phyloP scores from a whole-genome alignment of 2,797 vertebrate species.

The Sebastiscus tertius region DNA sequence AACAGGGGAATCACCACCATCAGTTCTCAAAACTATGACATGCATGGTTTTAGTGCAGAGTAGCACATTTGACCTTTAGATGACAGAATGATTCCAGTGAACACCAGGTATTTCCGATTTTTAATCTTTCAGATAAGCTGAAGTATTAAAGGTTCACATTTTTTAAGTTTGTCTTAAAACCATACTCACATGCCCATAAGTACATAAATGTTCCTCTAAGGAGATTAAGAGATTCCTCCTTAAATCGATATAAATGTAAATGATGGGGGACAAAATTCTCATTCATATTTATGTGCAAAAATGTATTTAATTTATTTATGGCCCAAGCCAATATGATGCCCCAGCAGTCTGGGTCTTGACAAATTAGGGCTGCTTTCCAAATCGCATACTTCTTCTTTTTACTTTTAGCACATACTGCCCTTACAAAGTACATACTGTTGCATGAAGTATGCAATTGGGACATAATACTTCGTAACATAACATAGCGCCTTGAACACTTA shows the following conservation, averaged over 20 bases:
- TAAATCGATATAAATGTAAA: background rate
- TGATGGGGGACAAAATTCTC: background rate
- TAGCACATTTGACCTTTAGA: background rate
- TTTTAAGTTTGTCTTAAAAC: background rate
- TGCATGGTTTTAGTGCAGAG: background rate
- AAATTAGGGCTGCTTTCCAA: background rate
- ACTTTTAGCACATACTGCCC: background rate
- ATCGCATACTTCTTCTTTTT: background rate
- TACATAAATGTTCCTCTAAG: background rate
- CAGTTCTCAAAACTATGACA: background rate
- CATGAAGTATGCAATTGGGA: background rate
- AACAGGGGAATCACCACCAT: slow-evolving; percentile 32
- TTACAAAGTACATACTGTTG: background rate
- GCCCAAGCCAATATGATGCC: background rate
- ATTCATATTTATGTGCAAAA: background rate
- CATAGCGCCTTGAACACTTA: background rate
- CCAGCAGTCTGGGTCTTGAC: background rate
- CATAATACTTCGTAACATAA: background rate
- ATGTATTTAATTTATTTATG: background rate
- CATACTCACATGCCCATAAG: background rate
- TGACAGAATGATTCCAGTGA: background rate
- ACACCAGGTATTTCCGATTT: background rate
- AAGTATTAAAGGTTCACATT: background rate
- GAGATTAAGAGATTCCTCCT: background rate
- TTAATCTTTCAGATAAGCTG: background rate